Evolutionary conservation across 2,113 vertebrate species (phyloP), one percentile per base, ranked within the genome.

Genomic region (Hydropotes inermis): DNA sequence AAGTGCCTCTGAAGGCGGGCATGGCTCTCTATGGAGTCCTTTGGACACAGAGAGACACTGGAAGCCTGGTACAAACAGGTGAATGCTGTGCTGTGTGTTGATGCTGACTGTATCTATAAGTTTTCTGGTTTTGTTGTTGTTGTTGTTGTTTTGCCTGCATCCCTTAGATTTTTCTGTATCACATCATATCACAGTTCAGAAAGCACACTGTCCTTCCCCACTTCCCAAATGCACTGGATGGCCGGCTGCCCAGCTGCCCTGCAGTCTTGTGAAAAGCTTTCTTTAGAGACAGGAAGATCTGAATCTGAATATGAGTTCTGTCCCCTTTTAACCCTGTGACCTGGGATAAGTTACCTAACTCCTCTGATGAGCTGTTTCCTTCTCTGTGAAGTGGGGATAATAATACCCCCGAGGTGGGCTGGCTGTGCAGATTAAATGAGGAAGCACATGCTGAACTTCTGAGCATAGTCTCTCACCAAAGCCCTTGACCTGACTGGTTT

Each of bases 191-290:
- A 25, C 43, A 39, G 33, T 81, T 81, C 81, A 82, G 45, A 33
- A 81, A 43, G 19, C 19, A 27, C 17, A 21, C 13, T 67, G 11
- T 11, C 4, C 12, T 54, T 86, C 16, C 54, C 5, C 17, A 7
- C 30, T 39, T 82, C 43, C 52, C 10, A 0, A 90, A 7, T 0
- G 2, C 2, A 43, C 1, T 10, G 3, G 45, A 30, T 25, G 10
- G 33, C 23, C 30, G 16, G 28, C 13, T 50, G 15, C 4, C 23
- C 10, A 3, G 6, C 7, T 45, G 52, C 23, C 14, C 6, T 55
- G 23, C 12, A 39, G 3, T 52, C 14, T 67, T 82, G 19, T 50
- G 58, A 36, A 60, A 94, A 93, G 97, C 60, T 15, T 3, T 39
- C 54, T 39, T n/a, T 88, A 4, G n/a, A 47, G 4, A 3, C 4